Evolutionary conservation across 2,797 vertebrate genomes (phyloP).

Genomic region (Limnodromus scolopaceus): DNA sequence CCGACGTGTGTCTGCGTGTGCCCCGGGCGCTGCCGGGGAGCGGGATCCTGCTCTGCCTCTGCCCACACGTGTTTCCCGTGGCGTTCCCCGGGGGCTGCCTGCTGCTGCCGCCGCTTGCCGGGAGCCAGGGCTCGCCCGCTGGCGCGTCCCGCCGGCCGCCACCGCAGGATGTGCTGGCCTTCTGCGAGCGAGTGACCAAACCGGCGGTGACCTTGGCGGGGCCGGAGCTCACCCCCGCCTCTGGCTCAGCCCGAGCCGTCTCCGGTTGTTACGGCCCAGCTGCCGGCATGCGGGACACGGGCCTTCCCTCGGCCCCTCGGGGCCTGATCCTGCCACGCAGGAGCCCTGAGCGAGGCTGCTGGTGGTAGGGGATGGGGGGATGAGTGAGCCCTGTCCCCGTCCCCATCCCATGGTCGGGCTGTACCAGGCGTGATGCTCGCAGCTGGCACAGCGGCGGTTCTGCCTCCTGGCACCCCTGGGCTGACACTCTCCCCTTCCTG

Average conservation of each 20-base stretch:
- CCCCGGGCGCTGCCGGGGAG: neutral
- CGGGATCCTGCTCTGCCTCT: neutral
- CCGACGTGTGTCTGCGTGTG: accelerated
- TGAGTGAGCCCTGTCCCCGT: neutral
- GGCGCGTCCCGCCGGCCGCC: neutral
- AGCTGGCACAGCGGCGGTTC: neutral
- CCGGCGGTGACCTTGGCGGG: slow-evolving; percentile 19
- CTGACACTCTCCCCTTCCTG: slow-evolving; percentile 28
- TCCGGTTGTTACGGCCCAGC: slow-evolving; percentile 22
- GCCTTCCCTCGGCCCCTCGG: neutral
- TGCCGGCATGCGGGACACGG: neutral
- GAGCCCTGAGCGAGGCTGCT: neutral
- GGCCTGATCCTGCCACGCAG: neutral
- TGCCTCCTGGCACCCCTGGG: neutral
- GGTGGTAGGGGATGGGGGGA: neutral
- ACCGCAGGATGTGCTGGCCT: neutral
- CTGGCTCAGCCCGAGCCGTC: slow-evolving; percentile 2
- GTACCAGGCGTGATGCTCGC: accelerated
- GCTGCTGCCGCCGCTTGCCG: neutral
- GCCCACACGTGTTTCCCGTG: neutral
- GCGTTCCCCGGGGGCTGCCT: neutral
- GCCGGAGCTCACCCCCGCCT: slow-evolving; percentile 3
- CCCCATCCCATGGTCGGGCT: neutral
- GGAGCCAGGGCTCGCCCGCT: neutral
- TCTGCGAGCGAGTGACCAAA: neutral